Evolutionary conservation across 2,797 vertebrate genomes (phyloP).

Genomic region (Salarias fasciatus): DNA sequence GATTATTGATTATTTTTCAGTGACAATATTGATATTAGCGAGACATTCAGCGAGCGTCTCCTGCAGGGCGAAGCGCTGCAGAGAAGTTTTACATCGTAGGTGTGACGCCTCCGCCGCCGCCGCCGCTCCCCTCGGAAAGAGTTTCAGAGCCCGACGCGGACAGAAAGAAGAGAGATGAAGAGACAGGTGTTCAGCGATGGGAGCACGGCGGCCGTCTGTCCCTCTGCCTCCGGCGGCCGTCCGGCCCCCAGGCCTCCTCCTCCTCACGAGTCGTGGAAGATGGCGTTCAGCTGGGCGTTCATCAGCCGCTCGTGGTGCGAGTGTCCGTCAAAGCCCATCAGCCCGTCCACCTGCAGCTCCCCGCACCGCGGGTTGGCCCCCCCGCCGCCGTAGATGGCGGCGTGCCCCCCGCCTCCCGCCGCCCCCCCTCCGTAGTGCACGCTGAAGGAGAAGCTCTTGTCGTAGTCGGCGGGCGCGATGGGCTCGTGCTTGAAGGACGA

Average conservation of each 20-base stretch:
- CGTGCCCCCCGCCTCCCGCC: slow-evolving; percentile 75
- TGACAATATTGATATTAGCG: slow-evolving; percentile 50
- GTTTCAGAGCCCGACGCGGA: slow-evolving; percentile 35
- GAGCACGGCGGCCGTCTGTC: slow-evolving; percentile 36
- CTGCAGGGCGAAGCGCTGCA: slow-evolving; percentile 54
- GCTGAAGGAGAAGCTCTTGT: slow-evolving; percentile 88
- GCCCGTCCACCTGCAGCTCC: slow-evolving; percentile 89
- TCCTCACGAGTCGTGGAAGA: slow-evolving; percentile 92
- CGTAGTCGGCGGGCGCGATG: slow-evolving; percentile 46
- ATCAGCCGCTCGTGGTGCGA: slow-evolving; percentile 92
- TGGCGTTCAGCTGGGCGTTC: slow-evolving; percentile 93
- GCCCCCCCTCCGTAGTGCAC: slow-evolving; percentile 88
- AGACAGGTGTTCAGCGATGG: slow-evolving; percentile 34
- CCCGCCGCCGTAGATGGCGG: slow-evolving; percentile 79
- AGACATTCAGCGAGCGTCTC: slow-evolving; percentile 62
- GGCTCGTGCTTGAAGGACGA: slow-evolving; percentile 94
- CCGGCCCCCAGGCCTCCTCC: slow-evolving; percentile 30
- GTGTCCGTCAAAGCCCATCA: slow-evolving; percentile 93
- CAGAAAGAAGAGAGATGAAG: slow-evolving; percentile 44
- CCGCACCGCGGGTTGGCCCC: slow-evolving; percentile 83
- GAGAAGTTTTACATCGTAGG: slow-evolving; percentile 50
- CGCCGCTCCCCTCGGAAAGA: slow-evolving; percentile 7
- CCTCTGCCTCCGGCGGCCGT: slow-evolving; percentile 40
- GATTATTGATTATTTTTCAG: slow-evolving; percentile 53
- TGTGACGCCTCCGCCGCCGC: slow-evolving; percentile 11